Percentiles rank a stretch among this genome's conserved stretches.
Evolutionary conservation across 2,797 vertebrate genomes (phyloP).

Genomic region (Zalophus californianus): DNA sequence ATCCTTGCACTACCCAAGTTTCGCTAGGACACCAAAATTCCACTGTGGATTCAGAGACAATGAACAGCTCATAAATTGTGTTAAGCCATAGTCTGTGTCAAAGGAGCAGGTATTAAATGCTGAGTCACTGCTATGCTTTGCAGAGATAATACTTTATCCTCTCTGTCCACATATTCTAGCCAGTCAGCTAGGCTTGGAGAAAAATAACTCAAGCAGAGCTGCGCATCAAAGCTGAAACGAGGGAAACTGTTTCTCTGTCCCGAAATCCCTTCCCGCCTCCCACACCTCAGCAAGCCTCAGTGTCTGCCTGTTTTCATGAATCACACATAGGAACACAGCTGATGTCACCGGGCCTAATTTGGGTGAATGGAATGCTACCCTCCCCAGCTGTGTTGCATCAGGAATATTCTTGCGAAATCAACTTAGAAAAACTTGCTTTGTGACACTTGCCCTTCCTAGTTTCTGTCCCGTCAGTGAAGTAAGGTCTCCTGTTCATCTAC

Average conservation of each 20-base stretch:
- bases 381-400: neutral
- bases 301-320: constrained; percentile 42
- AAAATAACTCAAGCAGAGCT: constrained; percentile 27
- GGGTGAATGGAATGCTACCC: neutral
- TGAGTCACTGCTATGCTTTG: constrained; percentile 66
- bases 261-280: neutral
- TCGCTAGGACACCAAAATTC: neutral
- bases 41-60: constrained; percentile 64
- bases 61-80: constrained; percentile 2
- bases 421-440: neutral
- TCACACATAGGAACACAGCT: constrained; percentile 40
- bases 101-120: constrained; percentile 50
- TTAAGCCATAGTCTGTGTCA: constrained; percentile 62
- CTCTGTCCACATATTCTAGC: neutral
- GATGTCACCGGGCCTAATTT: constrained; percentile 20
- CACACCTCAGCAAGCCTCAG: neutral
- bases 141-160: constrained; percentile 64
- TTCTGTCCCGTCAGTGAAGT: neutral
- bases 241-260: constrained; percentile 15
- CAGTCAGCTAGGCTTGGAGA: constrained; percentile 40
- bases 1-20: neutral
- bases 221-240: constrained; percentile 21
- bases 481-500: neutral
- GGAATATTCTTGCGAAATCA: neutral
- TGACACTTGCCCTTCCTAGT: neutral